phyloP scores from a whole-genome alignment of 2,113 vertebrate genomes.

The Rhegmatorhina hoffmannsi region DNA sequence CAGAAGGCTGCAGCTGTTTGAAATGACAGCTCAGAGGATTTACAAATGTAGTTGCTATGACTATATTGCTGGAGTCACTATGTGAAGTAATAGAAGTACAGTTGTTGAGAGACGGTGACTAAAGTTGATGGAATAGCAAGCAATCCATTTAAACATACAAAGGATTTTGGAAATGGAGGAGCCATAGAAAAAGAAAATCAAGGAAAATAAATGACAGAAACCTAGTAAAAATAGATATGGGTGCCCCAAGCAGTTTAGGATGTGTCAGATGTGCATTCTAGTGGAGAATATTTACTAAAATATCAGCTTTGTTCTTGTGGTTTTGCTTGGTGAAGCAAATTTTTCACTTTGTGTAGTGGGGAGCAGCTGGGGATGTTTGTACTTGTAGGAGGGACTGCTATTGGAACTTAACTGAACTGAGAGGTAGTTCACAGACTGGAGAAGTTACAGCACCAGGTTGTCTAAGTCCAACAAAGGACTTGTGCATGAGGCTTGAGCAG shows the following conservation, averaged over 20 bases:
- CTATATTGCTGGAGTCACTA: slow-evolving; percentile 14
- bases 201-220: slow-evolving; percentile 16
- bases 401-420: not conserved
- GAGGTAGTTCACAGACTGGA: not conserved
- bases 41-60: slow-evolving; percentile 2
- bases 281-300: slow-evolving; percentile 32
- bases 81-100: not conserved
- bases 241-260: not conserved
- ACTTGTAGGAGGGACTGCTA: not conserved
- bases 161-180: slow-evolving; percentile 41
- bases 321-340: slow-evolving; percentile 19
- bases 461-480: not conserved
- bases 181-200: not conserved
- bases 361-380: not conserved
- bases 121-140: not conserved
- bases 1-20: not conserved
- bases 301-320: slow-evolving; percentile 11
- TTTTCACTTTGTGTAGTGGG: slow-evolving; percentile 28
- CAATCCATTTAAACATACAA: not conserved
- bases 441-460: not conserved
- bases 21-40: slow-evolving; percentile 2
- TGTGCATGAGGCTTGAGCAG: not conserved
- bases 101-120: slow-evolving; percentile 16
- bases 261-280: not conserved
- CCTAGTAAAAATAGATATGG: not conserved